Evolutionary conservation across 2,888 invertebrate species (phyloP).

Genomic region (Cryptus viduatorius): DNA sequence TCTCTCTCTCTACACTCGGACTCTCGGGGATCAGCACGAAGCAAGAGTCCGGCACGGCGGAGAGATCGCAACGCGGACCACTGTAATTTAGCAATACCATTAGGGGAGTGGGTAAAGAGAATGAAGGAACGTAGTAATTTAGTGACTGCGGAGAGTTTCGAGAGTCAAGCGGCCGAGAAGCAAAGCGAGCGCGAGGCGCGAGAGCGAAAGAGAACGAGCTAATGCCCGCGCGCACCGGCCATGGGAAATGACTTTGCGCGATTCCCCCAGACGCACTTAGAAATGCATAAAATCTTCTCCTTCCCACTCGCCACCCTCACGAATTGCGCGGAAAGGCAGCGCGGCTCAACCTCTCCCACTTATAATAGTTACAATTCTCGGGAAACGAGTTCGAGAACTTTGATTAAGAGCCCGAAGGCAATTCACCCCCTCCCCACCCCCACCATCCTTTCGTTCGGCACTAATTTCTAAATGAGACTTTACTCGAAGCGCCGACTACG

Average conservation of each 20-base stretch:
- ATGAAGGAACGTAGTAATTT: constrained; percentile 57
- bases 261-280: constrained; percentile 52
- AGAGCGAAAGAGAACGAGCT: constrained; percentile 14
- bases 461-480: constrained; percentile 36
- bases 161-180: constrained; percentile 26
- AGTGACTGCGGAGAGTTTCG: constrained; percentile 46
- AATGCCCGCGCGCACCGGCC: constrained; percentile 28
- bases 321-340: not conserved
- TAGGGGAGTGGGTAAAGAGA: constrained; percentile 45
- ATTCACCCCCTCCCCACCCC: not conserved
- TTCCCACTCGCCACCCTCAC: not conserved
- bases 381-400: constrained; percentile 35
- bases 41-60: constrained; percentile 36
- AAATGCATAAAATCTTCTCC: constrained; percentile 65
- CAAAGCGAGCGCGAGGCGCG: too few species aligned
- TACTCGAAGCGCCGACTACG: not conserved
- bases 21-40: not conserved
- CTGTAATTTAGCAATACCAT: constrained; percentile 68
- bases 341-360: constrained; percentile 13
- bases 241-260: constrained; percentile 56
- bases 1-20: constrained; percentile 18
- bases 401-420: constrained; percentile 32
- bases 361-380: constrained; percentile 24
- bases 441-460: not conserved
- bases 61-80: constrained; percentile 47